phyloP scores from a whole-genome alignment of 1,140 invertebrate species.

The Orussus abietinus region DNA sequence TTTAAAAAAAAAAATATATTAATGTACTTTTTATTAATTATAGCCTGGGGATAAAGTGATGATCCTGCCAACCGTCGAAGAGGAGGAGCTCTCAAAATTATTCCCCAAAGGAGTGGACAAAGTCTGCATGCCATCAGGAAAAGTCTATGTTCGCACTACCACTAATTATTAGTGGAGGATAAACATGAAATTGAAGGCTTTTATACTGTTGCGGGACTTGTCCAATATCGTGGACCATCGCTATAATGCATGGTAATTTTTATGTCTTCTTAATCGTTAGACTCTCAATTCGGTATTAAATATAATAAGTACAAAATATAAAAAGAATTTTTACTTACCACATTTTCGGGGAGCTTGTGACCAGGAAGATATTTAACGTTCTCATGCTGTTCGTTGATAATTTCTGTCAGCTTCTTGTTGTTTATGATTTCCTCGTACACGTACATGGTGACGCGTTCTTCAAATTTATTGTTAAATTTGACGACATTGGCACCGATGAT shows the following conservation, averaged over 20 bases:
- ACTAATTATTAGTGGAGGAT: slow-evolving; percentile 62
- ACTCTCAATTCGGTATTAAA: no score
- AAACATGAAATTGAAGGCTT: no score
- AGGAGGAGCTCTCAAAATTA: slow-evolving; percentile 65
- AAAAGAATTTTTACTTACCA: slow-evolving; percentile 54
- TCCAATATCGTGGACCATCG: no score
- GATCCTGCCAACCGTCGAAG: slow-evolving; percentile 71
- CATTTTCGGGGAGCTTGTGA: slow-evolving; percentile 61
- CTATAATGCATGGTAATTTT: no score
- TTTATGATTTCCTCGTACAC: slow-evolving; percentile 74
- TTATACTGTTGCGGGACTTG: no score
- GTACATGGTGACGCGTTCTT: slow-evolving; percentile 67
- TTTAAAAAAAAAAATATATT: slow-evolving; percentile 9
- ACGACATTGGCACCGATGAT: slow-evolving; percentile 70
- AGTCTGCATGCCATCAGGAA: slow-evolving; percentile 73
- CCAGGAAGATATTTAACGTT: slow-evolving; percentile 79
- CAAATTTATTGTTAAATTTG: slow-evolving; percentile 59
- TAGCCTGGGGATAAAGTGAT: slow-evolving; percentile 77
- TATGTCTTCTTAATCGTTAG: no score
- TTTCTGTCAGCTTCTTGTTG: slow-evolving; percentile 71
- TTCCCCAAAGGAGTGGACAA: slow-evolving; percentile 72
- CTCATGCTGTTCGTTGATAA: slow-evolving; percentile 75
- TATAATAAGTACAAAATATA: no score
- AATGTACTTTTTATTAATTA: slow-evolving; percentile 30
- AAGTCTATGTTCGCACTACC: slow-evolving; percentile 75